phyloP scores from a whole-genome alignment of 2,113 vertebrate genomes.

The Vireo altiloquus region DNA sequence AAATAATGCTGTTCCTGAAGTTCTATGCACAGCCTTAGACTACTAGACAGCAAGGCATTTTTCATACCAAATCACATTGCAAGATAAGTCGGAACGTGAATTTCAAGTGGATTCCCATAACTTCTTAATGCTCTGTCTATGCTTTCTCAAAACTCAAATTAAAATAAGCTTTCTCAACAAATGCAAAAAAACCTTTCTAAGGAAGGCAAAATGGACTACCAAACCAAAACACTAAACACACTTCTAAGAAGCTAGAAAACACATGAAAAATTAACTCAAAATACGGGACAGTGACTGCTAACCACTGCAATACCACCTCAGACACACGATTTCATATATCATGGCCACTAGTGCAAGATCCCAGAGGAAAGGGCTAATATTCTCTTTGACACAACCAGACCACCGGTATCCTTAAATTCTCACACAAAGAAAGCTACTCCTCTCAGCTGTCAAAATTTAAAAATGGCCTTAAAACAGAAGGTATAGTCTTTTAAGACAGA shows the following conservation, averaged over 20 bases:
- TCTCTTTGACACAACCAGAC: background rate
- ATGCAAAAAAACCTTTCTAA: background rate
- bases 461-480: background rate
- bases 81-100: background rate
- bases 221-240: background rate
- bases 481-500: background rate
- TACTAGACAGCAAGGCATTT: background rate
- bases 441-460: background rate
- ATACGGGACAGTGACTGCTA: background rate
- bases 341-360: background rate
- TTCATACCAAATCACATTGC: background rate
- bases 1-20: background rate
- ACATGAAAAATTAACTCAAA: background rate
- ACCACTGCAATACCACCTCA: background rate
- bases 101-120: background rate
- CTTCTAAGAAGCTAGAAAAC: background rate
- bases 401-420: background rate
- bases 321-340: background rate
- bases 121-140: background rate
- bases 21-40: background rate
- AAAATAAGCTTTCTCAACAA: background rate
- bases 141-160: background rate
- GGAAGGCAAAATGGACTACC: background rate
- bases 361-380: background rate
- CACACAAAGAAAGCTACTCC: background rate